Evolutionary conservation across 2,797 vertebrate species (phyloP).

Genomic region (Sebastes taczanowskii): DNA sequence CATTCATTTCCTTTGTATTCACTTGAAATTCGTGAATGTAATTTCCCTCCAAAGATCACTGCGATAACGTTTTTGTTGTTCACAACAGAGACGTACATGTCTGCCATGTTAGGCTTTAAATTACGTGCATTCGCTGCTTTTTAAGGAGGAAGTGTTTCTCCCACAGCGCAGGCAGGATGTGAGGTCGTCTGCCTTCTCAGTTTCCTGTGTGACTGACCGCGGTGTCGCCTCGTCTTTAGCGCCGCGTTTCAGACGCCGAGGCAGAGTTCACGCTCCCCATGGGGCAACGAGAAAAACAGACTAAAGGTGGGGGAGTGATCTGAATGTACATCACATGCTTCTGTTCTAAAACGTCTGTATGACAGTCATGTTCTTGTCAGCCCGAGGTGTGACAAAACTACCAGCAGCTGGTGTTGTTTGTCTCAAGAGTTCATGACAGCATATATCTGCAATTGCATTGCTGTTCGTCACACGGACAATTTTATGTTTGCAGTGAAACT

Average conservation of each 20-base stretch:
- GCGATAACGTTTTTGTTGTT: neutral
- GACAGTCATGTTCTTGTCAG: too few species aligned
- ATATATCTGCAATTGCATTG: slow-evolving; percentile 6
- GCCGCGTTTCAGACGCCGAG: slow-evolving; percentile 38
- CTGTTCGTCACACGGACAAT: neutral
- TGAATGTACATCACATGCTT: slow-evolving; percentile 15
- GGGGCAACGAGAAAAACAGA: slow-evolving; percentile 15
- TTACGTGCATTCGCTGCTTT: slow-evolving; percentile 40
- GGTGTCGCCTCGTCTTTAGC: slow-evolving; percentile 47
- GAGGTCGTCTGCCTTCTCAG: slow-evolving; percentile 72
- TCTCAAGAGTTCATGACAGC: neutral
- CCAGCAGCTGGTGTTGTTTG: neutral
- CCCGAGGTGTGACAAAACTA: neutral
- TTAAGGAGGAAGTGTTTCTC: slow-evolving; percentile 70
- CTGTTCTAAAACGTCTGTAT: too few species aligned
- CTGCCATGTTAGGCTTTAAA: slow-evolving; percentile 32
- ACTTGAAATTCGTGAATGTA: slow-evolving; percentile 66
- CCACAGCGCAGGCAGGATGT: slow-evolving; percentile 78
- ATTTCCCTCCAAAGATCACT: slow-evolving; percentile 48
- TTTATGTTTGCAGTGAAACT: slow-evolving; percentile 17
- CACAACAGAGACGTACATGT: neutral
- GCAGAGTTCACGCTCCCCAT: slow-evolving; percentile 36
- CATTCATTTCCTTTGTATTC: slow-evolving; percentile 40
- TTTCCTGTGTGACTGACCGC: slow-evolving; percentile 80
- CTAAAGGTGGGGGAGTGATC: slow-evolving; percentile 18